Percentiles rank a stretch among this genome's conserved stretches.
phyloP scores from a whole-genome alignment of 2,888 invertebrate genomes.

The Acleris sparsana region DNA sequence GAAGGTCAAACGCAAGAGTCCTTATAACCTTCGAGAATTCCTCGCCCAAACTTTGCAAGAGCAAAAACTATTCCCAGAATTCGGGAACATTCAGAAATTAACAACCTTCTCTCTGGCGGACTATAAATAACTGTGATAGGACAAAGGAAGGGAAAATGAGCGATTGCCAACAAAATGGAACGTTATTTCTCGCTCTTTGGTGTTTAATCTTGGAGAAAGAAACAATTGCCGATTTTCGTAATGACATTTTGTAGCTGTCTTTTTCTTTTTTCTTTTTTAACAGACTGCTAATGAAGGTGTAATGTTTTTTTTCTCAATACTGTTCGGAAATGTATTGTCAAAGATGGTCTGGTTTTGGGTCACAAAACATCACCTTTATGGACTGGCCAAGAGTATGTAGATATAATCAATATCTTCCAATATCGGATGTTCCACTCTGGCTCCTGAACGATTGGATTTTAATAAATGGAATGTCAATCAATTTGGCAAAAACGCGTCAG shows the following conservation, averaged over 20 bases:
- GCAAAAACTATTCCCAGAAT: not conserved
- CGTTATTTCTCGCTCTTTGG: conserved; percentile 1
- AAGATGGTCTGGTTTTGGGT: too few relatives aligned
- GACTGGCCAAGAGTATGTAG: too few relatives aligned
- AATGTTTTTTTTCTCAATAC: too few relatives aligned
- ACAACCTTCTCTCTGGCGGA: not conserved
- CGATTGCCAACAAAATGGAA: conserved; percentile 14
- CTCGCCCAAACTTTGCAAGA: not conserved
- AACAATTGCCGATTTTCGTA: conserved; percentile 10
- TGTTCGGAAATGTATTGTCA: too few relatives aligned
- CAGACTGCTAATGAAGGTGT: too few relatives aligned
- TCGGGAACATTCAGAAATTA: conserved; percentile 8
- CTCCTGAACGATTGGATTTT: too few relatives aligned
- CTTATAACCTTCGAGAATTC: not conserved
- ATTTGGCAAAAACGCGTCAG: too few relatives aligned
- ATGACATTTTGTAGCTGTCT: not conserved
- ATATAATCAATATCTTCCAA: too few relatives aligned
- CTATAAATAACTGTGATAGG: conserved; percentile 13
- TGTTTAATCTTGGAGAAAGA: conserved; percentile 12
- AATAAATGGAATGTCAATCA: too few relatives aligned
- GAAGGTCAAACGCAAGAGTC: not conserved
- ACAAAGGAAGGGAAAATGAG: conserved; percentile 22
- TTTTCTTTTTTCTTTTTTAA: not conserved
- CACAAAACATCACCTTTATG: too few relatives aligned
- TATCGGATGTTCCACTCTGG: too few relatives aligned